A percentile compares a stretch with the other conserved stretches of the same genome.
Evolutionary conservation across 2,797 vertebrate species (phyloP).

Genomic region (Sarcoramphus papa): DNA sequence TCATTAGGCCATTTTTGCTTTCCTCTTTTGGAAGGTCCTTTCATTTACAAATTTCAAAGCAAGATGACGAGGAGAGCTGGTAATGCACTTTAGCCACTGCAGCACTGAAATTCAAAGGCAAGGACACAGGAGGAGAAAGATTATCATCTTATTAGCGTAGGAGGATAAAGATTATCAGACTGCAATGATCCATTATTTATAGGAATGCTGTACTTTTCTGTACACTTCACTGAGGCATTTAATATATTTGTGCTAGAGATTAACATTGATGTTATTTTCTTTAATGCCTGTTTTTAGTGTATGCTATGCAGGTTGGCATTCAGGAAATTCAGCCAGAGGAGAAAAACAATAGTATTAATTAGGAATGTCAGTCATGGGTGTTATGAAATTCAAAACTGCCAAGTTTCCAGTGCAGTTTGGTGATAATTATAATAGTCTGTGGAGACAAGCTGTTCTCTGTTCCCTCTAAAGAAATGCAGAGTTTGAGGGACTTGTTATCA

Average conservation of each 20-base stretch:
- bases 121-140: slow-evolving; percentile 61
- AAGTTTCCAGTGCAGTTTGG: slow-evolving; percentile 65
- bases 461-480: slow-evolving; percentile 44
- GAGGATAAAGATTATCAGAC: slow-evolving; percentile 51
- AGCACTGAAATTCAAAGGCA: slow-evolving; percentile 44
- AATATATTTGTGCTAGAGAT: slow-evolving; percentile 63
- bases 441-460: slow-evolving; percentile 70
- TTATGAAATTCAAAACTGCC: slow-evolving; percentile 71
- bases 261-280: slow-evolving; percentile 60
- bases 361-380: slow-evolving; percentile 71
- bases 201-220: slow-evolving; percentile 24
- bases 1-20: neutral
- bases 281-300: slow-evolving; percentile 69
- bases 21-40: slow-evolving; percentile 45
- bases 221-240: slow-evolving; percentile 24
- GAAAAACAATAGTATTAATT: slow-evolving; percentile 74
- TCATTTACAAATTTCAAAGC: slow-evolving; percentile 51
- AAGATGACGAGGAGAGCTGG: neutral
- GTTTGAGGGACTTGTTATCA: slow-evolving; percentile 53
- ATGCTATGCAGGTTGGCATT: slow-evolving; percentile 57
- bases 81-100: neutral
- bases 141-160: slow-evolving; percentile 58
- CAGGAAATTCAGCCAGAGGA: slow-evolving; percentile 68
- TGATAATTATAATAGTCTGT: slow-evolving; percentile 66
- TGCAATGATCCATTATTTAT: slow-evolving; percentile 65